A percentile compares a stretch with the other conserved stretches of the same genome.
These are phyloP conservation scores for Drosophila colorata DNA, from an alignment of 2,888 invertebrate genomes.

Conservation along the genomic window DNA sequence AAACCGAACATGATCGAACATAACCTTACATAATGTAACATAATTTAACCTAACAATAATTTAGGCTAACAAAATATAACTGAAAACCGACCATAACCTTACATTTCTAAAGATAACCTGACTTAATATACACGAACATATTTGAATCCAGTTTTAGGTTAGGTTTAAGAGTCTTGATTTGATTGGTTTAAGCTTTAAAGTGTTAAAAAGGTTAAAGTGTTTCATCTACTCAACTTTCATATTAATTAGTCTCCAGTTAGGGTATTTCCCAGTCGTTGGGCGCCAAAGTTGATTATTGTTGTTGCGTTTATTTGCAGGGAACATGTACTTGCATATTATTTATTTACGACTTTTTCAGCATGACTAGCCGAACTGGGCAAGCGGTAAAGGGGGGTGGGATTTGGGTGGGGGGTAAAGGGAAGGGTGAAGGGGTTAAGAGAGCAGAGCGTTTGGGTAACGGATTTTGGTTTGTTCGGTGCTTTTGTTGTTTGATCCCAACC, in stretches of 20 bases:
- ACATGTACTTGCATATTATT: conserved; percentile 46
- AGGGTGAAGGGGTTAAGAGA: not conserved
- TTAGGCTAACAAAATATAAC: no score
- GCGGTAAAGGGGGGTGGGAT: not conserved
- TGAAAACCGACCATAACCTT: not conserved
- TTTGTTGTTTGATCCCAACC: conserved; percentile 36
- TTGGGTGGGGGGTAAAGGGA: not conserved
- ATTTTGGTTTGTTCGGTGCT: conserved; percentile 34
- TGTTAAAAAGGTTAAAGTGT: no score
- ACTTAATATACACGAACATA: not conserved
- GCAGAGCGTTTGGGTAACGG: conserved; percentile 21
- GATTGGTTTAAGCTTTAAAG: no score
- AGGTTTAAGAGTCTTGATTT: not conserved
- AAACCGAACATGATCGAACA: no score
- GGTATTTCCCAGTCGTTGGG: conserved; percentile 1
- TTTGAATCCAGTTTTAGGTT: not conserved
- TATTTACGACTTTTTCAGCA: conserved; percentile 50
- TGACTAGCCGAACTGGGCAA: conserved; percentile 39
- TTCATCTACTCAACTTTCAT: not conserved
- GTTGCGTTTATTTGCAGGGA: conserved; percentile 9
- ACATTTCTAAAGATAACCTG: not conserved
- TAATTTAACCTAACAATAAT: not conserved
- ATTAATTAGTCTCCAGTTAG: not conserved
- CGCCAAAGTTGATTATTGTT: not conserved
- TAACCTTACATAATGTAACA: no score